Percentiles rank a stretch among this genome's conserved stretches.
Conservation (phyloP, 2,888 invertebrate genomes). For the Stenotaenia linearis region DNA sequence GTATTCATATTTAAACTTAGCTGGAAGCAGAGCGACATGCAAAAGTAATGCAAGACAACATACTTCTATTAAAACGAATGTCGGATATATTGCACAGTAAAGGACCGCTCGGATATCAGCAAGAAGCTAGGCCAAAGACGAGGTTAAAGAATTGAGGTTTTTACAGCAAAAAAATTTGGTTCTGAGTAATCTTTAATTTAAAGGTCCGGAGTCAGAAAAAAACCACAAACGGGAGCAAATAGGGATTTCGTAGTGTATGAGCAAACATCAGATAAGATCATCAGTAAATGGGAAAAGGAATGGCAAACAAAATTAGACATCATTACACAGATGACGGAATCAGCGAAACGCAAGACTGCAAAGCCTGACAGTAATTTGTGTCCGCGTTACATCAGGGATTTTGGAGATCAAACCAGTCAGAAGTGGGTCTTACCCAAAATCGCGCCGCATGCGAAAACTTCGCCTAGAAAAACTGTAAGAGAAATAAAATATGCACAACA, state of each 20-base stretch:
- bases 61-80: neutral
- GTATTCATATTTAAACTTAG: too few species aligned
- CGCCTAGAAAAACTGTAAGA: neutral
- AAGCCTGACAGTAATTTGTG: neutral
- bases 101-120: neutral
- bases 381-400: neutral
- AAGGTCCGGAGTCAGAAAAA: neutral
- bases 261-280: neutral
- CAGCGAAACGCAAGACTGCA: neutral
- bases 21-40: constrained; percentile 1
- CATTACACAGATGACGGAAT: neutral
- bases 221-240: neutral
- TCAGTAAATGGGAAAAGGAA: neutral
- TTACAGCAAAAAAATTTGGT: neutral
- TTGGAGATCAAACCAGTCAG: neutral
- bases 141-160: neutral
- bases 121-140: neutral
- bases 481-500: neutral
- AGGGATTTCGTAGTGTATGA: neutral
- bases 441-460: neutral
- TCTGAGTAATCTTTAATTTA: neutral
- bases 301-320: neutral
- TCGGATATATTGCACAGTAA: neutral
- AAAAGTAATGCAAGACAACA: constrained; percentile 18
- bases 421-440: neutral